A percentile compares a stretch with the other conserved stretches of the same genome.
These are phyloP conservation scores for Artibeus jamaicensis DNA, from an alignment of 2,797 vertebrate species.

Conservation along the genomic window DNA sequence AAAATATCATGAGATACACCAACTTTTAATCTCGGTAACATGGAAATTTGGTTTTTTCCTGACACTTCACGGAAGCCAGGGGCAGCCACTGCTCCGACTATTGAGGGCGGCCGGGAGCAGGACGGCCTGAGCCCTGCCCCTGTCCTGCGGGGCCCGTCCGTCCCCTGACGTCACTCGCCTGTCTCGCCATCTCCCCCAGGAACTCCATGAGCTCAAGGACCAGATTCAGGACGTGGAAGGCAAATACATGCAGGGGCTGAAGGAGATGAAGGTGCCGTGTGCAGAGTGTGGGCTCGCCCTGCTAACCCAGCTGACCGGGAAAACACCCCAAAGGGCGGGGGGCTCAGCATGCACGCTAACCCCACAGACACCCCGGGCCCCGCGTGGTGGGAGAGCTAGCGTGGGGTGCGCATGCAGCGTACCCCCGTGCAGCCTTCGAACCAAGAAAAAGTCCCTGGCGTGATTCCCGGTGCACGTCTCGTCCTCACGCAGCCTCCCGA, in stretches of 20 bases:
- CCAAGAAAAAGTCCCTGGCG: too few species aligned
- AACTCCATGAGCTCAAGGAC: slow-evolving; percentile 98
- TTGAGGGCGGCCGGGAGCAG: not conserved
- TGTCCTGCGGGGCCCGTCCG: rapidly evolving
- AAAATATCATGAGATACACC: not conserved
- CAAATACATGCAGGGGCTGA: slow-evolving; percentile 95
- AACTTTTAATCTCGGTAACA: not conserved
- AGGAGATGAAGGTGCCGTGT: slow-evolving; percentile 93
- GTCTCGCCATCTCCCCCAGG: slow-evolving; percentile 84
- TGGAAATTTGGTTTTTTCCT: not conserved
- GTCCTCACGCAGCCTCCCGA: too few species aligned
- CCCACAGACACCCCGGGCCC: not conserved
- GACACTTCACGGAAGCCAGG: too few species aligned
- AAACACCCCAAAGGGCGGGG: not conserved
- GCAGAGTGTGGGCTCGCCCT: not conserved
- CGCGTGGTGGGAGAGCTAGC: not conserved
- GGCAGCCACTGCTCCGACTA: not conserved
- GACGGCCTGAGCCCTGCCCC: rapidly evolving
- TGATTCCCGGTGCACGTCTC: too few species aligned
- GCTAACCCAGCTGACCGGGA: slow-evolving; percentile 64
- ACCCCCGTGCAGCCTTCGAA: not conserved
- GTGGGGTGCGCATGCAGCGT: too few species aligned
- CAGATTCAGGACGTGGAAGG: slow-evolving; percentile 98
- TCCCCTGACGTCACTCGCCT: not conserved
- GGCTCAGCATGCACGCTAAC: not conserved